Conservation (phyloP, 2,888 invertebrate genomes). For the Lasioglossum oenotherae region DNA sequence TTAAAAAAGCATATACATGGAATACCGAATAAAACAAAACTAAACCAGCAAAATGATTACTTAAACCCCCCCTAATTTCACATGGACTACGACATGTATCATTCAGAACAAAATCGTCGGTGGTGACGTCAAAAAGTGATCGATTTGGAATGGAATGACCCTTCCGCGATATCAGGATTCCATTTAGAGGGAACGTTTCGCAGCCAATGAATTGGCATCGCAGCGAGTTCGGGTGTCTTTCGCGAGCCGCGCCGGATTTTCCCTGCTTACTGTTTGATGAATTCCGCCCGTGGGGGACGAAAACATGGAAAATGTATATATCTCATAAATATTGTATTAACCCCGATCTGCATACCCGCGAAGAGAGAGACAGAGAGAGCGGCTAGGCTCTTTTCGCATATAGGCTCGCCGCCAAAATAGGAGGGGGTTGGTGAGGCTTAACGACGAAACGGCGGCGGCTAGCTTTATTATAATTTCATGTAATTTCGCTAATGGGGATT, state of each 20-base stretch:
- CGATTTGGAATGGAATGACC: no score
- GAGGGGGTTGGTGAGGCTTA: slow-evolving; percentile 21
- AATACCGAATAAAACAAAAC: no score
- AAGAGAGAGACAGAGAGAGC: not conserved
- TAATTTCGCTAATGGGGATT: slow-evolving; percentile 80
- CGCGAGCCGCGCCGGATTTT: not conserved
- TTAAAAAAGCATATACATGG: no score
- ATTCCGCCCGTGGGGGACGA: not conserved
- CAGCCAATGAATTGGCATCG: not conserved
- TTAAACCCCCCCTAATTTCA: no score
- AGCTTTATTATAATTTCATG: slow-evolving; percentile 72
- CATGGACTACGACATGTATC: no score
- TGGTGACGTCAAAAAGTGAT: no score
- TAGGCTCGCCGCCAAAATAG: slow-evolving; percentile 34
- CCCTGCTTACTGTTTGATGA: slow-evolving; percentile 17
- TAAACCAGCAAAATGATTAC: no score
- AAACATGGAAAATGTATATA: slow-evolving; percentile 8
- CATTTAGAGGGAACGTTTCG: not conserved
- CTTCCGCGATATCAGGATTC: not conserved
- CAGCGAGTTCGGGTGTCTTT: not conserved
- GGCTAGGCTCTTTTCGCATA: slow-evolving; percentile 20
- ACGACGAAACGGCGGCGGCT: slow-evolving; percentile 33
- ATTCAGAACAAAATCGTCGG: no score
- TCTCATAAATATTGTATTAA: slow-evolving; percentile 52
- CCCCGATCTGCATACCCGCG: slow-evolving; percentile 42